Conservation (phyloP, 1,140 invertebrate species). For the Bombus vancouverensis region DNA sequence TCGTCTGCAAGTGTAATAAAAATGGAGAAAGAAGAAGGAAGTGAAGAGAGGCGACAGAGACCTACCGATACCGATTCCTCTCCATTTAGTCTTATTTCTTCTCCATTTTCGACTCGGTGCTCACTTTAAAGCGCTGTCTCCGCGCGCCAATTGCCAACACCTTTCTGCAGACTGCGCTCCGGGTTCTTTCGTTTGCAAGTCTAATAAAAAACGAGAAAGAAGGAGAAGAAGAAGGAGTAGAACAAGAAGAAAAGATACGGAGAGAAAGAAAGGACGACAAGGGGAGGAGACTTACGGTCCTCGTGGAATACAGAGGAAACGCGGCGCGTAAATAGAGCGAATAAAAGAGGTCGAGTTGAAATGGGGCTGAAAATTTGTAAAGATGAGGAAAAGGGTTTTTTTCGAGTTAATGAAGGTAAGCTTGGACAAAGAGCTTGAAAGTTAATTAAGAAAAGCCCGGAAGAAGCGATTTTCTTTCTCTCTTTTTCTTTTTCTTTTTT, state of each 20-base stretch:
- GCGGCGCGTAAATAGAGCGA: slow-evolving; percentile 28
- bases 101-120: no score
- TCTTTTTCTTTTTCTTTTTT: neutral
- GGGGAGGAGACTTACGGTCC: neutral
- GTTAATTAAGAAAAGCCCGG: slow-evolving; percentile 28
- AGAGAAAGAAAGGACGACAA: neutral
- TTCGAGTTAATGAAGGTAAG: slow-evolving; percentile 27
- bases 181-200: neutral
- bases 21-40: neutral
- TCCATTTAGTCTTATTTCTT: no score
- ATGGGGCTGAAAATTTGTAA: slow-evolving; percentile 41
- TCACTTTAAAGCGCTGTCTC: neutral
- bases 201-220: neutral
- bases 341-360: slow-evolving; percentile 43
- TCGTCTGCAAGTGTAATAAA: neutral
- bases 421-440: slow-evolving; percentile 9
- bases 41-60: neutral
- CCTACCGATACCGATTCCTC: no score
- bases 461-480: neutral
- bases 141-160: slow-evolving; percentile 4
- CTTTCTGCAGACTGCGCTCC: neutral
- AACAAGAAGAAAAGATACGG: neutral
- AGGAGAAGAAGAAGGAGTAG: neutral
- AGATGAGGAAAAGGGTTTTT: slow-evolving; percentile 21
- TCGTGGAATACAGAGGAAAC: slow-evolving; percentile 2